Evolutionary conservation across 2,113 vertebrate species (phyloP).

Genomic region (Spermophilus dauricus): DNA sequence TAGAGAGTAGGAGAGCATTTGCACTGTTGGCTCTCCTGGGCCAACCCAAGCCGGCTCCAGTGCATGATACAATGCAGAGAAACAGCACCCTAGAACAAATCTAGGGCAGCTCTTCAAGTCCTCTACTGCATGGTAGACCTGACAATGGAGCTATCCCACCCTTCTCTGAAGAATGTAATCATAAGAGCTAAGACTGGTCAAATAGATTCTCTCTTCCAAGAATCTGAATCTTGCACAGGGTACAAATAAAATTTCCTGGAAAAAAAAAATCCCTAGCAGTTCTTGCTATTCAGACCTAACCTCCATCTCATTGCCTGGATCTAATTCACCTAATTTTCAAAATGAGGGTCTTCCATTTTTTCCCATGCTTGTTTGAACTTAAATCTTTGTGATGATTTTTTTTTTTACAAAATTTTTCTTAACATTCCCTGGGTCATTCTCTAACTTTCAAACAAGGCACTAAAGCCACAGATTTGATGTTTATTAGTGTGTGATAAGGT

Average conservation of each 20-base stretch:
- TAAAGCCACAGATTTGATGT: not conserved
- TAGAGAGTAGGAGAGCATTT: rapidly evolving
- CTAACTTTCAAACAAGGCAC: not conserved
- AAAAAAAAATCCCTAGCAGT: not conserved
- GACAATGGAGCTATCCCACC: not conserved
- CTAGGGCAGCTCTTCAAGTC: no score
- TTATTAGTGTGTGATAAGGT: not conserved
- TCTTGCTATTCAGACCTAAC: not conserved
- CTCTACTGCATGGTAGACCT: rapidly evolving
- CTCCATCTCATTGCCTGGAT: not conserved
- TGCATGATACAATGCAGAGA: rapidly evolving
- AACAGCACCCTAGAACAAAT: no score
- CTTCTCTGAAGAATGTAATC: not conserved
- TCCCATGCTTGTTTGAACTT: not conserved
- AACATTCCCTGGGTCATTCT: not conserved
- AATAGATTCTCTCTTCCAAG: not conserved
- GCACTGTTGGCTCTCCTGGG: not conserved
- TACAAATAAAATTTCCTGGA: not conserved
- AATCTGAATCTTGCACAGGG: not conserved
- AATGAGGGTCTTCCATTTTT: not conserved
- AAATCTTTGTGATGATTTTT: not conserved
- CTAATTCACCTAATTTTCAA: not conserved
- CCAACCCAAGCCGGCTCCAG: not conserved
- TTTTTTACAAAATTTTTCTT: not conserved
- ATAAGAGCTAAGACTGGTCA: not conserved